A percentile compares a stretch with the other conserved stretches of the same genome.
These are phyloP conservation scores for Eufriesea mexicana DNA, from an alignment of 1,140 invertebrate genomes.

Conservation along the genomic window DNA sequence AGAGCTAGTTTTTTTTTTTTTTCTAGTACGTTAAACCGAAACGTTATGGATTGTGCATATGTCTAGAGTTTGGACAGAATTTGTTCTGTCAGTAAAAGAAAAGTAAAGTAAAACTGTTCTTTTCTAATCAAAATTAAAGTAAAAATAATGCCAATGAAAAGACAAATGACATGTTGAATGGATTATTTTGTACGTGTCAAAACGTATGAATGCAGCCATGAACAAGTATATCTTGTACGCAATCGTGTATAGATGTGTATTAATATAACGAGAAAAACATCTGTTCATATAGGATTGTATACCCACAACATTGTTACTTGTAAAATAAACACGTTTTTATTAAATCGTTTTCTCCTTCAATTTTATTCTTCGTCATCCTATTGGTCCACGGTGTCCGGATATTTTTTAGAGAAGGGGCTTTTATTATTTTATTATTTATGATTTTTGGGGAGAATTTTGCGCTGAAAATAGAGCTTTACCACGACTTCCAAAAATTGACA, in stretches of 20 bases:
- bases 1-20: not conserved
- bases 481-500: conserved; percentile 50
- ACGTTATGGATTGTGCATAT: not conserved
- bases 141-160: conserved; percentile 14
- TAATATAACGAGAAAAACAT: conserved; percentile 41
- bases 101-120: not conserved
- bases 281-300: conserved; percentile 65
- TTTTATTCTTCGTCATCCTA: not conserved
- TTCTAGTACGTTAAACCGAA: conserved; percentile 8
- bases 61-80: conserved; percentile 8
- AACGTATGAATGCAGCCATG: conserved; percentile 35
- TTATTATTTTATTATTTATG: too few species aligned
- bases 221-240: conserved; percentile 43
- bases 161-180: conserved; percentile 14
- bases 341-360: conserved; percentile 38
- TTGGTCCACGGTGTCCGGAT: not conserved
- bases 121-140: conserved; percentile 57
- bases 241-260: conserved; percentile 59
- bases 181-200: conserved; percentile 56
- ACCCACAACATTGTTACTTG: conserved; percentile 68
- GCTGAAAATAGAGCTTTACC: conserved; percentile 46
- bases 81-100: not conserved
- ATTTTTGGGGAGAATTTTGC: conserved; percentile 6
- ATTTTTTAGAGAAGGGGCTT: not conserved
- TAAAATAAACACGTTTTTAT: conserved; percentile 72